These are phyloP conservation scores for Adrianichthys oophorus DNA, from an alignment of 2,797 vertebrate genomes.

Conservation along the genomic window DNA sequence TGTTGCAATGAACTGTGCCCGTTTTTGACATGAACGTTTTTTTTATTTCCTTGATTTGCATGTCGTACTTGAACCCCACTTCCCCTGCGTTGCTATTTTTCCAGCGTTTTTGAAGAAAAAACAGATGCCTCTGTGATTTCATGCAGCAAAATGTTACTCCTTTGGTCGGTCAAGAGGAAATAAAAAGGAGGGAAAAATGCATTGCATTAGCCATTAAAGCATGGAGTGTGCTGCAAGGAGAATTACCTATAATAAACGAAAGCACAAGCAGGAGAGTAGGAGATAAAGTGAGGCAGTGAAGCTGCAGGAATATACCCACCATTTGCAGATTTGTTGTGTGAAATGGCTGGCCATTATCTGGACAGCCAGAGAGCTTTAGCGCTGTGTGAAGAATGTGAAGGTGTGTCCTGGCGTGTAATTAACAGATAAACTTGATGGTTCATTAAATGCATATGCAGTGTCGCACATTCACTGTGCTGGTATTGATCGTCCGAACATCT, in stretches of 20 bases:
- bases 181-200: conserved; percentile 40
- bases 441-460: conserved; percentile 84
- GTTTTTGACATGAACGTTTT: conserved; percentile 9
- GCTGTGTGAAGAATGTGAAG: conserved; percentile 73
- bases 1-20: conserved; percentile 10
- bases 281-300: conserved; percentile 62
- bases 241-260: conserved; percentile 68
- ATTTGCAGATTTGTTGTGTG: conserved; percentile 70
- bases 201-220: conserved; percentile 53
- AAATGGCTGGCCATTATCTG: conserved; percentile 74
- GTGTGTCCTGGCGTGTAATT: conserved; percentile 80
- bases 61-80: conserved; percentile 38
- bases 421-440: conserved; percentile 82
- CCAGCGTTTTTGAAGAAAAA: background rate
- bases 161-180: conserved; percentile 37
- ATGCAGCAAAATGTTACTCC: too few species aligned
- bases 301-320: conserved; percentile 48
- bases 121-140: background rate
- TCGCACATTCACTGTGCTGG: conserved; percentile 70
- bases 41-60: conserved; percentile 20
- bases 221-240: conserved; percentile 53
- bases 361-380: conserved; percentile 66
- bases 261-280: conserved; percentile 46
- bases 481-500: conserved; percentile 80
- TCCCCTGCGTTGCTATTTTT: background rate